Percentiles rank a stretch among this genome's conserved stretches.
These are phyloP conservation scores for Lasioglossum vierecki DNA, from an alignment of 2,888 invertebrate species.

Conservation along the genomic window DNA sequence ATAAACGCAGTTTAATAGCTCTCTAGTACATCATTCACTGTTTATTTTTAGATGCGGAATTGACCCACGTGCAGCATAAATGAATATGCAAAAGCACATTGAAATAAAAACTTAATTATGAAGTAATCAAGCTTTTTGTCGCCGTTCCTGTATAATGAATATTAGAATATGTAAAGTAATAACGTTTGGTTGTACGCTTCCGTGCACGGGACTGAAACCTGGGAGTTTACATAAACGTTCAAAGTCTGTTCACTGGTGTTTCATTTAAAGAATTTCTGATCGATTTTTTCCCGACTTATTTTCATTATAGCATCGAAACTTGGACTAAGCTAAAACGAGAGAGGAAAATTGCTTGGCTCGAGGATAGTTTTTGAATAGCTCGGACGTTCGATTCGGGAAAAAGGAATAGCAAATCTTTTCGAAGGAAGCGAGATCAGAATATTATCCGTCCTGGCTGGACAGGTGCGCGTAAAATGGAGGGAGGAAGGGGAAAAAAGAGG, in stretches of 20 bases:
- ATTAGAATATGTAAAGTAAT: background rate
- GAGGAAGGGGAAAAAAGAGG: constrained; percentile 55
- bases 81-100: background rate
- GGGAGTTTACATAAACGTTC: too few relatives aligned
- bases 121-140: background rate
- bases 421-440: constrained; percentile 58
- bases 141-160: background rate
- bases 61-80: background rate
- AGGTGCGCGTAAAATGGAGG: constrained; percentile 64
- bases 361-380: background rate
- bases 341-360: constrained; percentile 18
- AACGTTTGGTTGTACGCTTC: background rate
- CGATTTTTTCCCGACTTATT: background rate
- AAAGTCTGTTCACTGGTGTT: too few relatives aligned
- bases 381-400: constrained; percentile 26
- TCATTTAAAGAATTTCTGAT: background rate
- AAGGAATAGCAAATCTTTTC: constrained; percentile 40
- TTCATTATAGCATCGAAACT: too few relatives aligned
- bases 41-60: background rate
- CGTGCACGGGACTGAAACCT: too few relatives aligned
- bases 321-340: background rate
- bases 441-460: constrained; percentile 60
- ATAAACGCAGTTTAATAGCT: background rate
- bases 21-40: background rate
- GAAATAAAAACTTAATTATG: background rate